Evolutionary conservation across 2,113 vertebrate genomes (phyloP).

Genomic region (Diadophis punctatus): DNA sequence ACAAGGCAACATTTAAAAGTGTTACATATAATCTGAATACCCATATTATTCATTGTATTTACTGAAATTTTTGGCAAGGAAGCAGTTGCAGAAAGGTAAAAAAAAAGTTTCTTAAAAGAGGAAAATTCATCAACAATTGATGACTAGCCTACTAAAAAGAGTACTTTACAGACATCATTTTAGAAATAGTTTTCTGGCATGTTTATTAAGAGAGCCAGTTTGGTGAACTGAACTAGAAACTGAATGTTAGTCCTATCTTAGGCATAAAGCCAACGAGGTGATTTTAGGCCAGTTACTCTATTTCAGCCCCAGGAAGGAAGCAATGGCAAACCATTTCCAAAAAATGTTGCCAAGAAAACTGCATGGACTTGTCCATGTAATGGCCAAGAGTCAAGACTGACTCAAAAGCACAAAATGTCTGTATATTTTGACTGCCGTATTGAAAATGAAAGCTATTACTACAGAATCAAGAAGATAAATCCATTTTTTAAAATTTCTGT

Average conservation of each 20-base stretch:
- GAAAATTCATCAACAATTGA: slow-evolving; percentile 26
- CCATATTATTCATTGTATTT: slow-evolving; percentile 50
- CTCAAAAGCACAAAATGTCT: too few species aligned
- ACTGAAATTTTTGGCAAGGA: slow-evolving; percentile 32
- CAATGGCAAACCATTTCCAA: neutral
- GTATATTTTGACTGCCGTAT: too few species aligned
- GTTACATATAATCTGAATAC: neutral
- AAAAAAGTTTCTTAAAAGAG: slow-evolving; percentile 38
- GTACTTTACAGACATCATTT: slow-evolving; percentile 29
- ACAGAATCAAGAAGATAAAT: neutral
- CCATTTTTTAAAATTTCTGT: too few species aligned
- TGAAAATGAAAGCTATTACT: neutral
- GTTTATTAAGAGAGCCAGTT: neutral
- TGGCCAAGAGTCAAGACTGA: neutral
- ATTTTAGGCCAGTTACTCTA: neutral
- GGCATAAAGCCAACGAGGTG: neutral
- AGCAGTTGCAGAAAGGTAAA: slow-evolving; percentile 28
- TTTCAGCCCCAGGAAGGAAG: neutral
- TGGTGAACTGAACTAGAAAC: neutral
- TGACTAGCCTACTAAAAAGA: slow-evolving; percentile 22
- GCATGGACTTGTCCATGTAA: neutral
- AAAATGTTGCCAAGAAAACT: neutral
- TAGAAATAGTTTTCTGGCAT: neutral
- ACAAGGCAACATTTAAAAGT: slow-evolving; percentile 48
- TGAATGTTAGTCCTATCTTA: neutral